These are phyloP conservation scores for Scolopax rusticola DNA, from an alignment of 2,797 vertebrate genomes.

Conservation along the genomic window DNA sequence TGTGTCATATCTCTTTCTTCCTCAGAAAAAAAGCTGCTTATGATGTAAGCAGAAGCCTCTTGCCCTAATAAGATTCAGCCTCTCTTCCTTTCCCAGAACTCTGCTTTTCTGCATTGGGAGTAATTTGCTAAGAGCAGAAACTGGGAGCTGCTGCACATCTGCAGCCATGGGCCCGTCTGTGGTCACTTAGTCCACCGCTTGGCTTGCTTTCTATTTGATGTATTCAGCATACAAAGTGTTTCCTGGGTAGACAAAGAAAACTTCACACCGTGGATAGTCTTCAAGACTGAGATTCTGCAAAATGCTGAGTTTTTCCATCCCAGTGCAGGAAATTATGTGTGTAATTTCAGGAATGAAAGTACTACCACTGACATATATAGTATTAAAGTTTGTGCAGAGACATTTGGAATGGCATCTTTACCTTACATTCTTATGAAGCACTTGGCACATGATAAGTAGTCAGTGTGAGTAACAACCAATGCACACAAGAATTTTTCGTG, in stretches of 20 bases:
- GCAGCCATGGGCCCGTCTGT: background rate
- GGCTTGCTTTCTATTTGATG: background rate
- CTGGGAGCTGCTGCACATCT: background rate
- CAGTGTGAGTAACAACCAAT: background rate
- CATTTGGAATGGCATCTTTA: background rate
- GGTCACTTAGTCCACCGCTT: background rate
- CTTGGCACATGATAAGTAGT: background rate
- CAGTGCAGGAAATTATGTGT: background rate
- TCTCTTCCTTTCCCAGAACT: background rate
- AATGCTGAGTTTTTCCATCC: background rate
- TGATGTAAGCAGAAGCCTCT: background rate
- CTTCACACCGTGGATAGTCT: background rate
- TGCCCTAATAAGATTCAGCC: background rate
- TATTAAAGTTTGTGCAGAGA: background rate
- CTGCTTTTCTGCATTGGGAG: background rate
- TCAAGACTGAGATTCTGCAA: background rate
- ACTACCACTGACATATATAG: background rate
- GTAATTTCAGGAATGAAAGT: background rate
- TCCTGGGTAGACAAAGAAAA: background rate
- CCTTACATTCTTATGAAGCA: background rate
- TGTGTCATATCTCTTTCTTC: slow-evolving; percentile 18
- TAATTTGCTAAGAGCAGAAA: background rate
- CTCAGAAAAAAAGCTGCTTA: background rate
- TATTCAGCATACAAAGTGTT: background rate
- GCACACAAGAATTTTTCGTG: background rate